Conservation (phyloP, 2,888 invertebrate species). For the Uropetala carovei region DNA sequence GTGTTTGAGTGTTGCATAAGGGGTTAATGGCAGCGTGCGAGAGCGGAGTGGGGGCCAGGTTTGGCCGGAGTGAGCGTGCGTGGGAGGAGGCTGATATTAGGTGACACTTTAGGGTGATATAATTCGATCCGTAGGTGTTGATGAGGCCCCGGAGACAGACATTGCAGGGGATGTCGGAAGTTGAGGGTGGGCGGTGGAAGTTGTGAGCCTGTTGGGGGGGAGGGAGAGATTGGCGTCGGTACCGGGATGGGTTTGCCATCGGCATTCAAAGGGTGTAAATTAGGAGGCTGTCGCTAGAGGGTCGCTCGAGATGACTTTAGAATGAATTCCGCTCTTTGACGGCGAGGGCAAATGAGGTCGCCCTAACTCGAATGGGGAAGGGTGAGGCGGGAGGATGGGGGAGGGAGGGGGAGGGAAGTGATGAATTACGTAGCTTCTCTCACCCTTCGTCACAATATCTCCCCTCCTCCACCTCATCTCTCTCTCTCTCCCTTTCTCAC, state of each 20-base stretch:
- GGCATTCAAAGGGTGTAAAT: constrained; percentile 32
- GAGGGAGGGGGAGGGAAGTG: neutral
- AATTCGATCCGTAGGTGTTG: constrained; percentile 32
- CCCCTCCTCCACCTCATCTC: neutral
- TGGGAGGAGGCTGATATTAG: neutral
- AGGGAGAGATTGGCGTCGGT: neutral
- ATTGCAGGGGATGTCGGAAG: constrained; percentile 25
- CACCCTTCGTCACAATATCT: neutral
- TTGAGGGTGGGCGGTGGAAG: neutral
- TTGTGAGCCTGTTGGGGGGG: neutral
- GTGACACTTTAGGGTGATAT: constrained; percentile 13
- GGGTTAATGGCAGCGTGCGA: neutral
- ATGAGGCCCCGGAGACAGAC: constrained; percentile 28
- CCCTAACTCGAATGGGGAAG: neutral
- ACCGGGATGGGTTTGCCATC: neutral
- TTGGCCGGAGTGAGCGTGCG: too few species aligned
- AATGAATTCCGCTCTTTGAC: constrained; percentile 14
- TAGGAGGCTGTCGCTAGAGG: constrained; percentile 22
- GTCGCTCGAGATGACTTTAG: constrained; percentile 18
- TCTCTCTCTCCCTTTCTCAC: neutral
- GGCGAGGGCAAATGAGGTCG: constrained; percentile 28
- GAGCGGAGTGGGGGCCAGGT: neutral
- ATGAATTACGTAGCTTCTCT: neutral
- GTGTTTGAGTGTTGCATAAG: neutral
- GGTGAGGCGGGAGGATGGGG: neutral